Percentiles rank a stretch among this genome's conserved stretches.
Conservation (phyloP, 2,113 vertebrate species). For the Vimba vimba region DNA sequence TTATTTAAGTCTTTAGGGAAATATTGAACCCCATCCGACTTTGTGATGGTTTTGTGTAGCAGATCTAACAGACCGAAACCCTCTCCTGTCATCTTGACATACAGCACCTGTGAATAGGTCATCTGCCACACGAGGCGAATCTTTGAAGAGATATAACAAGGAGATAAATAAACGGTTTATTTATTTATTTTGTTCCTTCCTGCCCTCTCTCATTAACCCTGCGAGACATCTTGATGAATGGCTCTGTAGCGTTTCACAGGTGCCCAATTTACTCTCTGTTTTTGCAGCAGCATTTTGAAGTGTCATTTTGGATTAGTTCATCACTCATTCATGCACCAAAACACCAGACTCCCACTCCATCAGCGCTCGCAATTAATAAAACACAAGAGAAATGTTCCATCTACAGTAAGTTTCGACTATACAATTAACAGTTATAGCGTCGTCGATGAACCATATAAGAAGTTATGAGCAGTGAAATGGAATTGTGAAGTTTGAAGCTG, state of each 20-base stretch:
- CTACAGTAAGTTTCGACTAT: neutral
- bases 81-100: conserved; percentile 16
- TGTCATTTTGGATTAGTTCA: conserved; percentile 38
- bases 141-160: conserved; percentile 10
- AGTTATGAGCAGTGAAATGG: conserved; percentile 8
- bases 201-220: conserved; percentile 43
- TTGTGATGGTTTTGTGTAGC: neutral
- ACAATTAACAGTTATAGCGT: neutral
- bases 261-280: conserved; percentile 40
- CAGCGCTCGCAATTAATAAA: conserved; percentile 29
- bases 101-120: conserved; percentile 39
- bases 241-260: conserved; percentile 34
- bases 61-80: conserved; percentile 8
- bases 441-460: neutral
- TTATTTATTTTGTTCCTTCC: conserved; percentile 13
- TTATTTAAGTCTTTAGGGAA: neutral
- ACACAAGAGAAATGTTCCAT: neutral
- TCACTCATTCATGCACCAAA: conserved; percentile 36
- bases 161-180: conserved; percentile 22
- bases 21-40: neutral
- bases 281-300: conserved; percentile 24
- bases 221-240: conserved; percentile 42
- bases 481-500: conserved; percentile 22
- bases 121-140: neutral
- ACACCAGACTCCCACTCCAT: conserved; percentile 5